Evolutionary conservation across 2,113 vertebrate species (phyloP), one percentile per base, ranked within the genome.

Genomic region (Oophaga pumilio): DNA sequence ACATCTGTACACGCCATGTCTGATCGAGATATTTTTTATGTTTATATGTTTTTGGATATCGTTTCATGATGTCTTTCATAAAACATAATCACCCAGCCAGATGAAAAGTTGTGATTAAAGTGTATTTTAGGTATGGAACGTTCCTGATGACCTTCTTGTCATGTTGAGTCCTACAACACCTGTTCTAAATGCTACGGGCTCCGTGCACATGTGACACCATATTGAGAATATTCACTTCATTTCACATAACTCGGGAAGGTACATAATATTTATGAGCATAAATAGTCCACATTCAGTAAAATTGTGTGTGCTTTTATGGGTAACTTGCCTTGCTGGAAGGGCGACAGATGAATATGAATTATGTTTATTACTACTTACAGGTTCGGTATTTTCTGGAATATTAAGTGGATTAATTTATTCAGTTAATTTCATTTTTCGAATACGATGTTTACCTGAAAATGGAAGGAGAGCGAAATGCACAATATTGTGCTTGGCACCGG

Each of bases 151-250:
- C 94, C 94, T 94, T 93, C 92, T 90, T 85, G 92, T 87, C 91
- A 62, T 90, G 92, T 91, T 90, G 90, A 18, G 85, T 93, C 83
- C 22, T 1, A 87, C 91, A 93, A 92, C 96, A 97, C 96, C 97
- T 97, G 97, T 93, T 94, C 92, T 28, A 92, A 95, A 90, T 33
- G 94, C 94, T 95, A 93, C 90, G 69, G 94, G 94, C 94, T 94
- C 85, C 87, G 88, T 87, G 92, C 91, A 94, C 96, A 96, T 96
- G 96, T 94, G 95, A 93, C 94, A 93, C 93, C 96, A 96, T 96
- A 96, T 97, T 96, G 96, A 94, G 95, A 94, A 94, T 94, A 93
- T 94, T 93, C 95, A 95, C 95, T 96, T 94, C 93, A 96, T 94
- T 96, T 95, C 95, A 76, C 93, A 92, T 86, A 68, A 91, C 28